Evolutionary conservation across 2,888 invertebrate species (phyloP), one percentile per base, ranked within the genome.

Genomic region (Teleiodes luculella): DNA sequence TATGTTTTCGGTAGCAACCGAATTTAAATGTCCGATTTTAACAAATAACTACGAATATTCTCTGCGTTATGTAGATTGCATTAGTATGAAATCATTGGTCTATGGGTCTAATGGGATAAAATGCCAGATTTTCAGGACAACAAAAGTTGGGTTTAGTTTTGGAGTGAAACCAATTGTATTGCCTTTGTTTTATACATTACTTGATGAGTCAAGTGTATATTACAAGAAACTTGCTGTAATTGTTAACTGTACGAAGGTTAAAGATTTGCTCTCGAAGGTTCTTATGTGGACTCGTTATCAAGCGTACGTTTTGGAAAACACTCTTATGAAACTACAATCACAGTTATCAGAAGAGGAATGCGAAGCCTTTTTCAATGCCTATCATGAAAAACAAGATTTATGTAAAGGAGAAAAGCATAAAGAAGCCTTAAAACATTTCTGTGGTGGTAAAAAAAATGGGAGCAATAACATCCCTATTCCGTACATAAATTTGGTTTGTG

Each of bases 31-130:
- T 49, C 69, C 73, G 5, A 62, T 75, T 8, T 24, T 75, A n/a
- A 75, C 69, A 0, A 55, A 62, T 24, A 64, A 65, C 10, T 24
- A 68, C 13, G 73, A 74, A 35, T 68, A 67, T 39, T 61, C 62
- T 41, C 56, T 73, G 14, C 65, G 59, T 33, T 52, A 51, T n/a
- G 54, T 56, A 0, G 13, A 53, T 11, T 58, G 57, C 41, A 53
- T 59, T 11, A 39, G 33, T 2, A 56, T 50, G 14, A 49, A 57
- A 36, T 45, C 51, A 10, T 24, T 57, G 10, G 10, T 16, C 3
- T 53, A 16, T 35, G 31, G 31, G 14, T 11, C 7, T 1, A 46
- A 48, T 3, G 36, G 16, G 14, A 45, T 53, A 16, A 4, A 24
- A 1, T 53, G 56, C 20, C 24, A 20, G 37, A 53, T 56, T 11